Evolutionary conservation across 2,888 invertebrate genomes (phyloP).

Genomic region (Scaptomyza cyrtandrae): DNA sequence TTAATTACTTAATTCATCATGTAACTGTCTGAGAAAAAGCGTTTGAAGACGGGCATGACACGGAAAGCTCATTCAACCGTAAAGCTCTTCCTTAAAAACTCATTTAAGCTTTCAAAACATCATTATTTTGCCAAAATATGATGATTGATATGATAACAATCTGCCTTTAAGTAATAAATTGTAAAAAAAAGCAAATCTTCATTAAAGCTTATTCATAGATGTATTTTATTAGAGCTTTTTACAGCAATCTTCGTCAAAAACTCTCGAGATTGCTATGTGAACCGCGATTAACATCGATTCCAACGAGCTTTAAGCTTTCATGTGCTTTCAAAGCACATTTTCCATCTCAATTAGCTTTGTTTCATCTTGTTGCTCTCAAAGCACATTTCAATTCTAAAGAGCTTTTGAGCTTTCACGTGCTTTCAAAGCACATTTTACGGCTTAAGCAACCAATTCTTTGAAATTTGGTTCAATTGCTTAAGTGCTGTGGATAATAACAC

Average conservation of each 20-base stretch:
- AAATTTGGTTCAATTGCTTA: not conserved
- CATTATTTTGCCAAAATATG: not conserved
- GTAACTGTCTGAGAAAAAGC: not conserved
- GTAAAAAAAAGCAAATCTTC: not conserved
- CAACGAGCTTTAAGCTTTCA: not conserved
- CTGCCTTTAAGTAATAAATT: too few species aligned
- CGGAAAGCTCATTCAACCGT: not conserved
- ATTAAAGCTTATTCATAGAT: not conserved
- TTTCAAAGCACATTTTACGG: not conserved
- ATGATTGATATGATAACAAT: too few species aligned
- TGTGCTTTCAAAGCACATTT: not conserved
- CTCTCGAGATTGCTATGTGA: not conserved
- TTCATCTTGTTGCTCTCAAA: not conserved
- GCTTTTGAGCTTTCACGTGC: not conserved
- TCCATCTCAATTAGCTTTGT: not conserved
- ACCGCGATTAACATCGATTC: not conserved
- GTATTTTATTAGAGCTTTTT: not conserved
- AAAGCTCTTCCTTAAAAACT: not conserved
- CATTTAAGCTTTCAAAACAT: not conserved
- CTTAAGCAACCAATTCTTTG: not conserved
- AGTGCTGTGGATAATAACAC: not conserved
- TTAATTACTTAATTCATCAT: not conserved
- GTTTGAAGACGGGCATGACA: not conserved
- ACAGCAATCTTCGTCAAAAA: not conserved
- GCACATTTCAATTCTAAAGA: not conserved